Percentiles rank a stretch among this genome's conserved stretches.
Conservation (phyloP, 1,140 invertebrate species). For the Drosophila ananassae region DNA sequence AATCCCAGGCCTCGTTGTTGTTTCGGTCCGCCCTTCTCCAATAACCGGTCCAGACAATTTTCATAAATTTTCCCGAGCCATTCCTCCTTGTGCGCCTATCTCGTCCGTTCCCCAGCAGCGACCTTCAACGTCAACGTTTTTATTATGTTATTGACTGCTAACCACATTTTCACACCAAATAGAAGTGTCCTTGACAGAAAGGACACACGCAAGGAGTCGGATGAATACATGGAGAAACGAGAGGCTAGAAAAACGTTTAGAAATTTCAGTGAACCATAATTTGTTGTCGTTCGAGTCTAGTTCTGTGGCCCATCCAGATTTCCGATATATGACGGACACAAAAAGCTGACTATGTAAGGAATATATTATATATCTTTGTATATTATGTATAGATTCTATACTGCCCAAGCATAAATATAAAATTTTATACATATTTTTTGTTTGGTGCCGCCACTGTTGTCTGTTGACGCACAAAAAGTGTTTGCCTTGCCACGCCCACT, state of each 20-base stretch:
- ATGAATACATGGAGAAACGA: slow-evolving; percentile 8
- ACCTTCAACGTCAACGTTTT: slow-evolving; percentile 71
- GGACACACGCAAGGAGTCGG: slow-evolving; percentile 22
- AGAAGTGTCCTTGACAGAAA: slow-evolving; percentile 59
- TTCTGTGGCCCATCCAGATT: slow-evolving; percentile 48
- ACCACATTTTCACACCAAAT: slow-evolving; percentile 79
- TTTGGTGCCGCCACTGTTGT: slow-evolving; percentile 13
- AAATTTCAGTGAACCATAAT: slow-evolving; percentile 68
- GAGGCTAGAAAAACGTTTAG: slow-evolving; percentile 48
- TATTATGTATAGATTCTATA: slow-evolving; percentile 18
- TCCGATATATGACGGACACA: slow-evolving; percentile 39
- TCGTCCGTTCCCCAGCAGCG: slow-evolving; percentile 33
- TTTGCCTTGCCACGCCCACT: slow-evolving; percentile 28
- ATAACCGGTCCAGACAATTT: slow-evolving; percentile 46
- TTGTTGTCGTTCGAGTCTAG: slow-evolving; percentile 57
- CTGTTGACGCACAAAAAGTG: slow-evolving; percentile 57
- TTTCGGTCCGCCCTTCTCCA: background rate
- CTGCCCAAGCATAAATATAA: slow-evolving; percentile 60
- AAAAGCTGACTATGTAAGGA: background rate
- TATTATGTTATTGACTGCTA: slow-evolving; percentile 80
- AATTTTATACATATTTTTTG: slow-evolving; percentile 57
- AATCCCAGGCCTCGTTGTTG: background rate
- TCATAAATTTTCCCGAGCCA: slow-evolving; percentile 47
- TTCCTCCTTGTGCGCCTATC: slow-evolving; percentile 23
- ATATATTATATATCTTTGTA: slow-evolving; percentile 7